Base-by-base conservation (phyloP, 2,797 vertebrate species). In the Ambastaia sidthimunki region DNA sequence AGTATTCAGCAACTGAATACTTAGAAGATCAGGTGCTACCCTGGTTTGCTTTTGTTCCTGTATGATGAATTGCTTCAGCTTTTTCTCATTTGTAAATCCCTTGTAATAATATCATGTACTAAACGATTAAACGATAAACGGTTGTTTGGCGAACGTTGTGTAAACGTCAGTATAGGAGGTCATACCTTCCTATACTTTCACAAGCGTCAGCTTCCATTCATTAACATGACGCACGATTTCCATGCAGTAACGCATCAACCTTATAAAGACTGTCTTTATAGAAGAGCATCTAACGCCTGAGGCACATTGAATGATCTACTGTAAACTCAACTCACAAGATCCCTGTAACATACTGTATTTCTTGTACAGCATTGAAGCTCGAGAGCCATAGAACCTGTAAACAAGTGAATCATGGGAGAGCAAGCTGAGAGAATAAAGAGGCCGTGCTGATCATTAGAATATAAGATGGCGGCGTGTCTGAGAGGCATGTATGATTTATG, bases 401-500 rank as follows among this genome's bases (percentile, higher is more conserved):
- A 41, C 21, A 55, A 63, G 57, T 13, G 66, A 63, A 81, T 76
- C 74, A 48, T 50, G 37, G 18, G 44, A 72, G 59, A 66, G 59
- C 18, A 55, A 68, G 60, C 31, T 47, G 28, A 66, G 69, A 31
- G 69, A 48, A 81, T 72, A 57, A 69, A 82, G 57, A 78, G 78
- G 80, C 60, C 78, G 60, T 50, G 52, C 82, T 78, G 74, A 82
- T 85, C 84, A 81, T 87, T 85, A 85, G 84, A 79, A 71, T 81
- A 80, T 82, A 85, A 85, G 76, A 85, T 85, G 82, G 80, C 82
- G 83, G 65, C 48, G 75, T 82, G 82, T 84, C 82, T 82, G 71
- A 84, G 80, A 71, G 47, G 67, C 82, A 83, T 84, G 63, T 78
- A 84, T 84, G 84, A 87, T 87, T 85, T 84, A 85, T 87, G 74